These are phyloP conservation scores for Gonioctena quinquepunctata DNA, from an alignment of 1,140 invertebrate genomes.

Conservation along the genomic window DNA sequence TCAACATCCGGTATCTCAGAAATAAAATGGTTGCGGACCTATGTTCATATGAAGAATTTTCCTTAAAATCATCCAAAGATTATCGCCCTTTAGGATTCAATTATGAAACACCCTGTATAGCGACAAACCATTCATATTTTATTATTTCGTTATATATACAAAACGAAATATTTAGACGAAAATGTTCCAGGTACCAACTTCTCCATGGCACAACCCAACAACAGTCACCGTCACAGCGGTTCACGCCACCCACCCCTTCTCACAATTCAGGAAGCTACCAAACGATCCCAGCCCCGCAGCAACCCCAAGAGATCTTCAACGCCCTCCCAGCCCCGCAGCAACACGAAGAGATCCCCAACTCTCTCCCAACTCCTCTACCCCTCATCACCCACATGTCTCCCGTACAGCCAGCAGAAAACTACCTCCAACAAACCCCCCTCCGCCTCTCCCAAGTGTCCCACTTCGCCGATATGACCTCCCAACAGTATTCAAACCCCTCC, in stretches of 20 bases:
- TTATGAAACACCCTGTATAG: no score
- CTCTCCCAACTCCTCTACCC: slow-evolving; percentile 8
- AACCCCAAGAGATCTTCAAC: slow-evolving; percentile 13
- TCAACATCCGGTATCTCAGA: no score
- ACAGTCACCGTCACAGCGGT: neutral
- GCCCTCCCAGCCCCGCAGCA: slow-evolving; percentile 15
- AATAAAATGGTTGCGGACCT: no score
- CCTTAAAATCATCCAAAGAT: no score
- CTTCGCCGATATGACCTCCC: slow-evolving; percentile 42
- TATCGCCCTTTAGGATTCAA: no score
- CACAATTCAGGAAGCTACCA: neutral
- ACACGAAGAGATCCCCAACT: slow-evolving; percentile 8
- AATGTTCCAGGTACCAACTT: neutral
- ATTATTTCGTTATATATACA: no score
- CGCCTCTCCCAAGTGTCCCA: slow-evolving; percentile 35
- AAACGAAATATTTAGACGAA: no score
- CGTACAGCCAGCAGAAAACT: slow-evolving; percentile 5
- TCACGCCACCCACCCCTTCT: neutral
- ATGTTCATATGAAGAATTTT: no score
- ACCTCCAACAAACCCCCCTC: neutral
- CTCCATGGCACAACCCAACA: neutral
- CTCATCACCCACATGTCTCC: slow-evolving; percentile 18
- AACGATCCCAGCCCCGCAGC: neutral
- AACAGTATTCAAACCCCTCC: slow-evolving; percentile 31
- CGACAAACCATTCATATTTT: no score